These are phyloP conservation scores for Lepidothrix coronata DNA, from an alignment of 2,113 vertebrate species.

Conservation along the genomic window DNA sequence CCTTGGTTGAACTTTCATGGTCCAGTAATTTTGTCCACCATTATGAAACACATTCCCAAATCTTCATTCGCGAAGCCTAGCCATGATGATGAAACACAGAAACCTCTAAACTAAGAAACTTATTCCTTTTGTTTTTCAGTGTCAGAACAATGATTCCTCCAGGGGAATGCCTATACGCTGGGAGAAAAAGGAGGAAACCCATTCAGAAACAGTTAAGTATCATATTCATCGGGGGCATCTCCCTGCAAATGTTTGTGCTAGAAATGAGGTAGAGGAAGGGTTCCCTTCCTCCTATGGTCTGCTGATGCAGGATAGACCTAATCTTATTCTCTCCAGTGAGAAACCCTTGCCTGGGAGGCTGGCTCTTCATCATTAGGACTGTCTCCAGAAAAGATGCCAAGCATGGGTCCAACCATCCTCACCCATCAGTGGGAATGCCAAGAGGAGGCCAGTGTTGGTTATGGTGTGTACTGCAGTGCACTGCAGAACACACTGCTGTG, in stretches of 20 bases:
- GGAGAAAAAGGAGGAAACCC: constrained; percentile 92
- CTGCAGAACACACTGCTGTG: accelerated
- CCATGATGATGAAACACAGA: not conserved
- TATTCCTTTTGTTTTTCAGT: constrained; percentile 70
- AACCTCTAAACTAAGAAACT: not conserved
- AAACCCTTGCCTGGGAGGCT: not conserved
- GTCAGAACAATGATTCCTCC: constrained; percentile 88
- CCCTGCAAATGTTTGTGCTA: accelerated
- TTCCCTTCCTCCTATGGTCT: not conserved
- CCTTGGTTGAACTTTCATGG: not conserved
- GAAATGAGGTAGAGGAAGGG: not conserved
- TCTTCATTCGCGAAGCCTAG: too few species aligned
- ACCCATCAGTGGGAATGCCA: not conserved
- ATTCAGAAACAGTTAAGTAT: constrained; percentile 93
- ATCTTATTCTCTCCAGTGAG: not conserved
- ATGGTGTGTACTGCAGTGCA: accelerated
- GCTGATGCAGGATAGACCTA: not conserved
- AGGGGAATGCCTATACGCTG: constrained; percentile 92
- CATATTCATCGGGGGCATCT: not conserved
- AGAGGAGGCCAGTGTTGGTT: not conserved
- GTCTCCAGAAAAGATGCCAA: not conserved
- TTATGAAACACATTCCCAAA: not conserved
- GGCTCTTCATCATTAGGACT: not conserved
- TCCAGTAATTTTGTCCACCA: not conserved
- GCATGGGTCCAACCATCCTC: not conserved